Evolutionary conservation across 2,113 vertebrate genomes (phyloP).

Genomic region (Bubalus kerabau): DNA sequence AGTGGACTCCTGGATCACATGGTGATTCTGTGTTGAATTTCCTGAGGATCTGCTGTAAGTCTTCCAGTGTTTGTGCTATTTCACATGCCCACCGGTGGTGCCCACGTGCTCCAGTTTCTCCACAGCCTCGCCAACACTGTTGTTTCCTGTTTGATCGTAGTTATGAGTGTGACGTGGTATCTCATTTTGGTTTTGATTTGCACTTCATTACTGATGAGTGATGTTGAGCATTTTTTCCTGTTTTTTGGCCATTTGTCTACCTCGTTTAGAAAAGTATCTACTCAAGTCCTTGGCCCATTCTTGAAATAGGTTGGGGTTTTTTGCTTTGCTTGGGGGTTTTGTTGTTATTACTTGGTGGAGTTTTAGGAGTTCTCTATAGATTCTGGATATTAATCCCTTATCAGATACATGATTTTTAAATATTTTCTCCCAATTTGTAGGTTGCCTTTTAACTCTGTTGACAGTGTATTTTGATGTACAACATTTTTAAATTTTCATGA

Average conservation of each 20-base stretch:
- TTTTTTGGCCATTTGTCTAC: background rate
- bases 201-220: background rate
- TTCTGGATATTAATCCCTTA: background rate
- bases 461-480: background rate
- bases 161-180: background rate
- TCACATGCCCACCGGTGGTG: background rate
- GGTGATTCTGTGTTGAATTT: background rate
- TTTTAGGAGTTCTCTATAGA: background rate
- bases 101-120: background rate
- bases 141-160: background rate
- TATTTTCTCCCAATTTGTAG: background rate
- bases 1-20: background rate
- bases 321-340: background rate
- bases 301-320: background rate
- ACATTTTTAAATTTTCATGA: background rate
- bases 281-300: background rate
- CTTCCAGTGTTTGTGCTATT: background rate
- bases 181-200: background rate
- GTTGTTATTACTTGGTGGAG: background rate
- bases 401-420: background rate
- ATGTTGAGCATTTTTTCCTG: background rate
- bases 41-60: background rate
- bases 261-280: background rate
- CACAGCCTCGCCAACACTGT: background rate
- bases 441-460: background rate